Evolutionary conservation across 2,113 vertebrate genomes (phyloP), one percentile per base, ranked within the genome.

Genomic region (Strix uralensis): DNA sequence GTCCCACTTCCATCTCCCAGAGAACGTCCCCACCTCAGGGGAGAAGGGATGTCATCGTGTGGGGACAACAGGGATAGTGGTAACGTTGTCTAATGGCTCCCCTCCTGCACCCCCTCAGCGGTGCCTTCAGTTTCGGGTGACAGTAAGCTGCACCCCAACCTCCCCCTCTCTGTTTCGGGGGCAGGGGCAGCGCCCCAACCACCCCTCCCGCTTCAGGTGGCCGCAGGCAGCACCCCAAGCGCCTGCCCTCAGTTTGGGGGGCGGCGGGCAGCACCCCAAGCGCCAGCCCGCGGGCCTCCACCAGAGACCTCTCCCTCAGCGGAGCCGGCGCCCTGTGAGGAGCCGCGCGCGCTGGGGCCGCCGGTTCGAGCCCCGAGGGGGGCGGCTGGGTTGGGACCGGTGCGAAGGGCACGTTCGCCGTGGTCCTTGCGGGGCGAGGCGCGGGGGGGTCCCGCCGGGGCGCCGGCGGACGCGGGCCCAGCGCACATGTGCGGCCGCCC

Each of bases 401-500:
- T 8, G 3, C 14, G 20, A 3, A 9, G 17, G 19, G 10, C 14
- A 1, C 23, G 9, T 2, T 1, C 4, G 3, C 6, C 5, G 16
- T 19, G 44, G 15, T 2, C 5, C 21, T 4, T 1, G 57, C 34
- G 20, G 59, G 23, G 9, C 17, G 3, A 6, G 11, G 9, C 10
- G 25, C 14, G 2, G 42, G 19, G 10, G 15, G 22, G 15, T 14
- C 58, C 38, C 54, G 17, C 20, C 9, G 26, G 26, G 21, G 9
- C 42, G 8, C 59, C 59, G 44, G n/a, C 61, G 61, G 36, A 9
- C 22, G 22, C 47, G 19, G n/a, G 32, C 79, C 46, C 47, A 69
- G 49, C 88, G 95, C 95, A 91, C 97, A 95, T 94, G 96, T 87
- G 82, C 73, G 42, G 75, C 65, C 87, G 67, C 65, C 85, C 63